Percentiles rank a stretch among this genome's conserved stretches.
phyloP scores from a whole-genome alignment of 2,797 vertebrate species.

The Corythornis leucogaster region DNA sequence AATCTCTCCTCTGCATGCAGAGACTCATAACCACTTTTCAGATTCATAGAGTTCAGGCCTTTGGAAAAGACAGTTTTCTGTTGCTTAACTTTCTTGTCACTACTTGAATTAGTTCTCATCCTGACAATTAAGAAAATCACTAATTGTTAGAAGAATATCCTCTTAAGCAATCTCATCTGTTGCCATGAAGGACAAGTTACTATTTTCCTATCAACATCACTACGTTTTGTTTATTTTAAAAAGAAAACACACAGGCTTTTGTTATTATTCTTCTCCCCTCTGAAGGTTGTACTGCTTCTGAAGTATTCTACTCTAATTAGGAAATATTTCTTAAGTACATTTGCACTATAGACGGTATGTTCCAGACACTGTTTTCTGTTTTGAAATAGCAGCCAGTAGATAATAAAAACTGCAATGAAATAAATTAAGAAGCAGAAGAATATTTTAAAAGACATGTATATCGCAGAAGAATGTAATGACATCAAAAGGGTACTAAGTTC shows the following conservation, averaged over 20 bases:
- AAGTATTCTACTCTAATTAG: not conserved
- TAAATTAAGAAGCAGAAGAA: conserved; percentile 13
- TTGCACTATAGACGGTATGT: not conserved
- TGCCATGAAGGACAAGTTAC: not conserved
- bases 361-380: not conserved
- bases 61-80: not conserved
- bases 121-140: not conserved
- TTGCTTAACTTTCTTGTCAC: not conserved
- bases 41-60: not conserved
- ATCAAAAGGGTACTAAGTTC: not conserved
- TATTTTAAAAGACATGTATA: not conserved
- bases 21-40: not conserved
- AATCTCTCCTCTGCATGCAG: not conserved
- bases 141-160: not conserved
- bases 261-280: not conserved
- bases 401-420: conserved; percentile 15
- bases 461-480: not conserved
- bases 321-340: not conserved
- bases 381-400: not conserved
- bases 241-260: not conserved
- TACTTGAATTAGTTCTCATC: not conserved
- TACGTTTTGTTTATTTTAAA: not conserved
- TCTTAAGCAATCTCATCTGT: not conserved
- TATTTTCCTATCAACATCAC: not conserved
- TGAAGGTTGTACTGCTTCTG: not conserved